Conservation (phyloP, 2,888 invertebrate species). For the Drosophila austrosaltans region DNA sequence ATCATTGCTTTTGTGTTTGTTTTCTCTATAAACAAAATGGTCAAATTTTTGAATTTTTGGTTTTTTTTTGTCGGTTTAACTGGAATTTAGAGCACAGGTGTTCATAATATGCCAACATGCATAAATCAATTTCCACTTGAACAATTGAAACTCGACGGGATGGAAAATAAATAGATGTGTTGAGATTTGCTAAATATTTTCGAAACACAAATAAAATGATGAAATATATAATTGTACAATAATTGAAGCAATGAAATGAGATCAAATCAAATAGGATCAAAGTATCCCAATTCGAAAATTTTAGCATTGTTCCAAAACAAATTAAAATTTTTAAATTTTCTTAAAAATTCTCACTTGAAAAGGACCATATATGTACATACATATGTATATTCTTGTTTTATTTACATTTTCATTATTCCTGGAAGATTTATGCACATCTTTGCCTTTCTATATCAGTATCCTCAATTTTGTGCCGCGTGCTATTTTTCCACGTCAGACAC, state of each 20-base stretch:
- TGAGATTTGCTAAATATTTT: constrained; percentile 1
- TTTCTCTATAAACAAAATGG: constrained; percentile 38
- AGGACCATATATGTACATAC: constrained; percentile 5
- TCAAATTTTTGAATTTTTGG: background rate
- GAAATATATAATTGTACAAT: constrained; percentile 7
- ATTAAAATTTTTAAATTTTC: background rate
- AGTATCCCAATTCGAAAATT: too few species aligned
- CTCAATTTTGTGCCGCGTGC: constrained; percentile 67
- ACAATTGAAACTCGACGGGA: constrained; percentile 8
- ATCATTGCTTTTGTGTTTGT: background rate
- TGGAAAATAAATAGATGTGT: constrained; percentile 16
- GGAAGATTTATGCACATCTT: constrained; percentile 57
- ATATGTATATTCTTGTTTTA: background rate
- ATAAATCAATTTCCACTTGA: constrained; percentile 49
- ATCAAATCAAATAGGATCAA: background rate
- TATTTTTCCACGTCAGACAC: constrained; percentile 77
- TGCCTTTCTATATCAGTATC: constrained; percentile 54
- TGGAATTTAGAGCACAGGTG: constrained; percentile 68
- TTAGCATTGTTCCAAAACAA: too few species aligned
- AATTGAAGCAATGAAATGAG: background rate
- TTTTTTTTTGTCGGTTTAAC: background rate
- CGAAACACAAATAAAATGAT: background rate
- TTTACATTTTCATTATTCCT: constrained; percentile 27
- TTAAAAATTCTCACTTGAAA: too few species aligned
- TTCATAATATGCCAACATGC: constrained; percentile 40